phyloP scores from a whole-genome alignment of 2,888 invertebrate species.

The Alloscopus bannaensis region DNA sequence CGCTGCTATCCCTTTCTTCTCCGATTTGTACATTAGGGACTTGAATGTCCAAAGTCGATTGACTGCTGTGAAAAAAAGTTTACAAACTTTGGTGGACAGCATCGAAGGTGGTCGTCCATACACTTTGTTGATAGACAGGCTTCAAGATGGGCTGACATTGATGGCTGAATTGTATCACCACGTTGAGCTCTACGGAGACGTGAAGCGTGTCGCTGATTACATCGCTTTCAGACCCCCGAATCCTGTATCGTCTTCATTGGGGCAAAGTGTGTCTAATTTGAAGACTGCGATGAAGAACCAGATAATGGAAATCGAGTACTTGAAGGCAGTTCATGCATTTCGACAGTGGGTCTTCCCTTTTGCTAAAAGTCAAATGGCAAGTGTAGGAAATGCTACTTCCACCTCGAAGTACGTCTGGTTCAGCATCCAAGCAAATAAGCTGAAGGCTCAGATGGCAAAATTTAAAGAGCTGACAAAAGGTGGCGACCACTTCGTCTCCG shows the following conservation, averaged over 20 bases:
- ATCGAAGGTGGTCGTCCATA: no score
- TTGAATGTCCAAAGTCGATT: background rate
- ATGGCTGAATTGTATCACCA: slow-evolving; percentile 10
- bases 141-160: slow-evolving; percentile 21
- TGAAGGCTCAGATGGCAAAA: background rate
- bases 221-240: background rate
- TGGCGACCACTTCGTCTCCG: background rate
- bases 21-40: background rate
- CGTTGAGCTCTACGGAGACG: slow-evolving; percentile 13
- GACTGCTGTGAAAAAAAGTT: background rate
- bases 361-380: slow-evolving; percentile 19
- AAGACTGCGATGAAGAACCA: background rate
- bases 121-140: background rate
- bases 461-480: background rate
- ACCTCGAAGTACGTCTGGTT: background rate
- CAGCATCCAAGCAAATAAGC: background rate
- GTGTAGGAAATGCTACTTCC: background rate
- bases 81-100: background rate
- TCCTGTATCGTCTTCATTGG: background rate
- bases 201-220: background rate
- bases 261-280: background rate
- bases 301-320: slow-evolving; percentile 4
- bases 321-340: slow-evolving; percentile 11
- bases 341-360: slow-evolving; percentile 43
- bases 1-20: no score